phyloP scores from a whole-genome alignment of 2,888 invertebrate species.

The Dascillus cervinus region DNA sequence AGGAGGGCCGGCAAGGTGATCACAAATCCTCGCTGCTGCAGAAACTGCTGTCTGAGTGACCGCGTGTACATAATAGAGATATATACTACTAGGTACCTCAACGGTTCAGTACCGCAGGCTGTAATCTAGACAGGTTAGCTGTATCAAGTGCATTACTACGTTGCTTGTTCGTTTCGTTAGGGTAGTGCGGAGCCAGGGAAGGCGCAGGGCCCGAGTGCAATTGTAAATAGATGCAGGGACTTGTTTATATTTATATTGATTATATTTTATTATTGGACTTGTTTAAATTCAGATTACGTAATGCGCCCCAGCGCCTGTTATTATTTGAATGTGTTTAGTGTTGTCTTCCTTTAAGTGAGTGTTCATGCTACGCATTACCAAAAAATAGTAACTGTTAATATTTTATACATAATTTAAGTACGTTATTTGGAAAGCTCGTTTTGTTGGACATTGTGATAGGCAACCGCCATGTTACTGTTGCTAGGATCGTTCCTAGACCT shows the following conservation, averaged over 20 bases:
- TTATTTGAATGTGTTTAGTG: constrained; percentile 37
- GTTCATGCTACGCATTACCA: constrained; percentile 45
- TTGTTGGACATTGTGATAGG: constrained; percentile 47
- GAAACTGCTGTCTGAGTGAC: constrained; percentile 78
- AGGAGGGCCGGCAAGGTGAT: constrained; percentile 68
- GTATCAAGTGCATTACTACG: constrained; percentile 45
- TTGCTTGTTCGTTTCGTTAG: constrained; percentile 40
- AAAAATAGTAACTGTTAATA: constrained; percentile 46
- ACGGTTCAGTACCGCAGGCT: constrained; percentile 43
- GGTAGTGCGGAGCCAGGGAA: constrained; percentile 29
- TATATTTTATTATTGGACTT: constrained; percentile 41
- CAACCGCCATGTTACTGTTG: constrained; percentile 45
- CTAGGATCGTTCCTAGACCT: constrained; percentile 41
- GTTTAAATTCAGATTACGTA: constrained; percentile 30
- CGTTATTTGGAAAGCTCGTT: constrained; percentile 44
- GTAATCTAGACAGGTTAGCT: constrained; percentile 46
- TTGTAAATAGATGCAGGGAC: constrained; percentile 45
- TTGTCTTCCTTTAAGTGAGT: constrained; percentile 43
- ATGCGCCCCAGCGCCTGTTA: constrained; percentile 20
- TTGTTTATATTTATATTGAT: constrained; percentile 57
- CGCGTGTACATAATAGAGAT: constrained; percentile 44
- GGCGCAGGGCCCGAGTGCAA: constrained; percentile 41
- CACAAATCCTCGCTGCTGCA: constrained; percentile 75
- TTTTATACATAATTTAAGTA: constrained; percentile 47
- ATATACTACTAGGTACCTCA: constrained; percentile 44